phyloP scores from a whole-genome alignment of 2,797 vertebrate species.

The Anguilla anguilla region DNA sequence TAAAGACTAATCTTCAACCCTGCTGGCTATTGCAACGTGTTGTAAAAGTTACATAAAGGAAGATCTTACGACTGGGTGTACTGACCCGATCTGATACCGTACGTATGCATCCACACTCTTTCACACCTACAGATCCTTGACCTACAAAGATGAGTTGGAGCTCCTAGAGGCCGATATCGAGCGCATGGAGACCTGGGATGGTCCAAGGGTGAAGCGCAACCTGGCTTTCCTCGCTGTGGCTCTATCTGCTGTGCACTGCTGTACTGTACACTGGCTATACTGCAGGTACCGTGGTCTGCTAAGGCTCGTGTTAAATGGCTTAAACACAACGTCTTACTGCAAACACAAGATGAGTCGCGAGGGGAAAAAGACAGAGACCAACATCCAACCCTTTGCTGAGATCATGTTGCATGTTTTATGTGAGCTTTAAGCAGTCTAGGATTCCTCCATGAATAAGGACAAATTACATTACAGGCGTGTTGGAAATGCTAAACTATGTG shows the following conservation, averaged over 20 bases:
- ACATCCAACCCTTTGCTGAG: not conserved
- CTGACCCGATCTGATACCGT: not conserved
- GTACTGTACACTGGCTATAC: no score
- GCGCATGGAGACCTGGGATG: not conserved
- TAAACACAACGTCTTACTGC: not conserved
- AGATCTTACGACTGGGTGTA: not conserved
- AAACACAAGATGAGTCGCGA: not conserved
- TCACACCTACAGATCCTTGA: not conserved
- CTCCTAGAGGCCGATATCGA: not conserved
- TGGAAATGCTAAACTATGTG: not conserved
- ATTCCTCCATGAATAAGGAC: not conserved
- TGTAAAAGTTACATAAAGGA: slow-evolving; percentile 1
- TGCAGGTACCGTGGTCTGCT: not conserved
- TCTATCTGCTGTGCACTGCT: not conserved
- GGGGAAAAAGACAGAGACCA: not conserved
- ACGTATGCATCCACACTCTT: not conserved
- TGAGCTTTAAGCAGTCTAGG: not conserved
- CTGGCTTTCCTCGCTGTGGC: not conserved
- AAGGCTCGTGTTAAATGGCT: not conserved
- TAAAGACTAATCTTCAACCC: slow-evolving; percentile 2
- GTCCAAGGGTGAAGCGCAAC: not conserved
- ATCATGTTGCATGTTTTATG: not conserved
- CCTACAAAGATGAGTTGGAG: not conserved
- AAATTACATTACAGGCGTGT: not conserved
- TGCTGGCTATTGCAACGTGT: not conserved